A percentile compares a stretch with the other conserved stretches of the same genome.
Evolutionary conservation across 2,113 vertebrate genomes (phyloP).

Genomic region (Myotis davidii): DNA sequence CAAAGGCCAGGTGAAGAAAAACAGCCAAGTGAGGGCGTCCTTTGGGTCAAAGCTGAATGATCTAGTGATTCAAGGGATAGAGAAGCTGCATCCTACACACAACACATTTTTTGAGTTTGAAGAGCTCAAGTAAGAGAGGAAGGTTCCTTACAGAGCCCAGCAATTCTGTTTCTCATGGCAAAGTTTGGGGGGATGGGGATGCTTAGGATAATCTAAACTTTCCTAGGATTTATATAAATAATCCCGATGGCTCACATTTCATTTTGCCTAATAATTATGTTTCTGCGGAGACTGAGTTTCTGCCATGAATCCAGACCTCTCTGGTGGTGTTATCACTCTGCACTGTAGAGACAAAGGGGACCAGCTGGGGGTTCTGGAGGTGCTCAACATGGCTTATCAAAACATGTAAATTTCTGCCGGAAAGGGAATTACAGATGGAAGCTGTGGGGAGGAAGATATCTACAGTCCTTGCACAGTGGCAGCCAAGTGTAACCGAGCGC

Average conservation of each 20-base stretch:
- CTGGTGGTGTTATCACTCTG: not conserved
- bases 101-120: not conserved
- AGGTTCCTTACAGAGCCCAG: not conserved
- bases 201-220: not conserved
- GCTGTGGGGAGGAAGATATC: not conserved
- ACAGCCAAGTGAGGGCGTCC: not conserved
- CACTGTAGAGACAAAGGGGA: not conserved
- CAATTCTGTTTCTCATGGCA: not conserved
- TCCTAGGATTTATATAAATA: not conserved
- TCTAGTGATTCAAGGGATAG: not conserved
- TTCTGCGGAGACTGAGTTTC: not conserved
- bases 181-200: accelerated
- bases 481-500: accelerated
- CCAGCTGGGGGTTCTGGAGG: not conserved
- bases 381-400: not conserved
- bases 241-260: not conserved
- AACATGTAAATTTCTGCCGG: not conserved
- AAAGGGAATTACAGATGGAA: not conserved
- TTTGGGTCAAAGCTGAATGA: not conserved
- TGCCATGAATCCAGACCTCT: not conserved
- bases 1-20: not conserved
- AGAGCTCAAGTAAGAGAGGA: not conserved
- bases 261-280: not conserved
- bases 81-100: not conserved
- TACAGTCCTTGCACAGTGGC: not conserved